Evolutionary conservation across 35 echinoderm and acorn worm genomes (phyloP), one percentile per base, ranked within the genome.

Genomic region (Diadema setosum): DNA sequence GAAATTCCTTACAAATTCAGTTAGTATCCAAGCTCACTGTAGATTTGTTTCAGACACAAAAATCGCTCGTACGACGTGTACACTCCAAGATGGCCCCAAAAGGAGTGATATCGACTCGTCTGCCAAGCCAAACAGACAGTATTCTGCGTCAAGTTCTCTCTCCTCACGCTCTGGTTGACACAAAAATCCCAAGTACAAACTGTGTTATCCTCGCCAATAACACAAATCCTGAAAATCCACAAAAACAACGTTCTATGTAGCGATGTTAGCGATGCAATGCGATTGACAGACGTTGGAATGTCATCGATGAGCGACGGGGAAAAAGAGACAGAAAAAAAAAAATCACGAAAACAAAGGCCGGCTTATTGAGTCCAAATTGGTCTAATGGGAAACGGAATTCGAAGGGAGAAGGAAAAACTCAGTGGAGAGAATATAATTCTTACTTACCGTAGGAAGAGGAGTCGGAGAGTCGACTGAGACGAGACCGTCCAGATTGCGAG

Each of bases 381-480:
- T 12, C 63, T 34, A 33, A 67, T 15, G 30, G 16, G 23, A 33
- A 67, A 5, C 30, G 63, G 63, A 67, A 67, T 67, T 26, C 63
- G 23, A 34, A 17, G 1, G 36, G 37, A 67, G 30, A 29, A 67
- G 63, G 37, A 67, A 34, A 29, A 67, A 67, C 37, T 33, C 27
- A 67, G 27, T 67, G 27, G 5, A 34, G 63, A 67, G 63, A 34
- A 33, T 63, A 33, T 33, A 34, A 67, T 33, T 44, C 15, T 24
- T 21, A 78, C 73, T 78, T 78, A 78, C 73, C 73, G 39, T 42
- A 42, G 40, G 73, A 78, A 78, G 73, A 78, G 73, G 34, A 78
- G 73, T 78, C 73, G 8, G 73, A 42, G 40, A 41, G 34, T 52
- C 24, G 73, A 78, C 73, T 78, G 73, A 32, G 44, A 41, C 27